A percentile compares a stretch with the other conserved stretches of the same genome.
These are phyloP conservation scores for Calliphora vicina DNA, from an alignment of 1,140 invertebrate species.

Conservation along the genomic window DNA sequence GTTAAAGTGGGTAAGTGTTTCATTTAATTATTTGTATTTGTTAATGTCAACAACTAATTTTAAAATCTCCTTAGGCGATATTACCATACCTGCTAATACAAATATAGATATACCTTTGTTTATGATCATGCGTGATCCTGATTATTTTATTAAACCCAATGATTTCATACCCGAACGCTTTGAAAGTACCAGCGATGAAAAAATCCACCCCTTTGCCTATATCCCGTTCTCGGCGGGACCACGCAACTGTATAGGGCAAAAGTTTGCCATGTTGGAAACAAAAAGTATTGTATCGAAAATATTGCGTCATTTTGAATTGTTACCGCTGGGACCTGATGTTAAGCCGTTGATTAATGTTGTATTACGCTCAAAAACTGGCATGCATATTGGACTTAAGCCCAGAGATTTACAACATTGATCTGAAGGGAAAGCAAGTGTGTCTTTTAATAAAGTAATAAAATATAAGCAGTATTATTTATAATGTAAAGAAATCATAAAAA, in stretches of 20 bases:
- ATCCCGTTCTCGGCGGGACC: conserved; percentile 74
- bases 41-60: not conserved
- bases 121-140: conserved; percentile 66
- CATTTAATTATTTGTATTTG: not conserved
- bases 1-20: conserved; percentile 50
- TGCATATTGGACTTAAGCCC: conserved; percentile 52
- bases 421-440: no score
- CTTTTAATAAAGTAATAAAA: no score
- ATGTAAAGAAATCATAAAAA: no score
- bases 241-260: conserved; percentile 76
- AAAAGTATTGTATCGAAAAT: conserved; percentile 67
- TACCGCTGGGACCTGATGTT: conserved; percentile 49
- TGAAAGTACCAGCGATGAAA: conserved; percentile 60
- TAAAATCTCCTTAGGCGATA: conserved; percentile 46
- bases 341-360: conserved; percentile 49
- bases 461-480: no score
- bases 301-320: conserved; percentile 60
- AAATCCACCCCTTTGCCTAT: conserved; percentile 69
- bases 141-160: conserved; percentile 69
- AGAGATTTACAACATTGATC: conserved; percentile 32
- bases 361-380: conserved; percentile 51
- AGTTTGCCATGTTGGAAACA: conserved; percentile 81
- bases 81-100: conserved; percentile 58
- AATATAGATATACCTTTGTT: conserved; percentile 61
- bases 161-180: conserved; percentile 74